Evolutionary conservation across 2,888 invertebrate genomes (phyloP).

Genomic region (Eupeodes luniger): DNA sequence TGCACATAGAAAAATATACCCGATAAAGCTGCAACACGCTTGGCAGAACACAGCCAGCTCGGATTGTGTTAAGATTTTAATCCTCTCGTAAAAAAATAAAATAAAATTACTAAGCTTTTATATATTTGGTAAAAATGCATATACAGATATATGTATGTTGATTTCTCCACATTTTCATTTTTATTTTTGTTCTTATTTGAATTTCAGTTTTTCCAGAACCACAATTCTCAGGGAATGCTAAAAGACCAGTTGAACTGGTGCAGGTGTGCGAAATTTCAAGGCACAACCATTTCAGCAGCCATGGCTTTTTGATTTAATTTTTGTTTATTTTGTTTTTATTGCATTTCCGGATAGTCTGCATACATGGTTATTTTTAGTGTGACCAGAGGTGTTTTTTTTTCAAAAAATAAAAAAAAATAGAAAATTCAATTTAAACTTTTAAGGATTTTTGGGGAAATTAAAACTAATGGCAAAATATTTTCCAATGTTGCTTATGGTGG

Average conservation of each 20-base stretch:
- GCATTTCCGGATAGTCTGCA: constrained; percentile 55
- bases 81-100: constrained; percentile 17
- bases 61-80: constrained; percentile 85
- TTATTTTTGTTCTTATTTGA: constrained; percentile 4
- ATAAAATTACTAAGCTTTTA: constrained; percentile 16
- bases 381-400: neutral
- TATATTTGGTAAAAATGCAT: constrained; percentile 15
- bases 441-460: too few species aligned
- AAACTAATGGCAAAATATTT: too few species aligned
- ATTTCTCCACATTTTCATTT: constrained; percentile 22
- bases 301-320: constrained; percentile 44
- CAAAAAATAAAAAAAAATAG: too few species aligned
- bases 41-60: constrained; percentile 89
- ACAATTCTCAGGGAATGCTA: constrained; percentile 51
- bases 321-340: constrained; percentile 22
- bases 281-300: constrained; percentile 55
- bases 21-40: constrained; percentile 85
- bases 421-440: too few species aligned
- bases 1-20: constrained; percentile 69
- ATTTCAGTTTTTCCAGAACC: constrained; percentile 3
- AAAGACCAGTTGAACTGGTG: constrained; percentile 67
- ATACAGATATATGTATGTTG: neutral
- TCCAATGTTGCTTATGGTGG: too few species aligned
- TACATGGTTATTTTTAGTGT: constrained; percentile 9
- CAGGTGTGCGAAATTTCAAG: constrained; percentile 69